Evolutionary conservation across 2,113 vertebrate species (phyloP), one percentile per base, ranked within the genome.

Genomic region (Prietella phreatophila): DNA sequence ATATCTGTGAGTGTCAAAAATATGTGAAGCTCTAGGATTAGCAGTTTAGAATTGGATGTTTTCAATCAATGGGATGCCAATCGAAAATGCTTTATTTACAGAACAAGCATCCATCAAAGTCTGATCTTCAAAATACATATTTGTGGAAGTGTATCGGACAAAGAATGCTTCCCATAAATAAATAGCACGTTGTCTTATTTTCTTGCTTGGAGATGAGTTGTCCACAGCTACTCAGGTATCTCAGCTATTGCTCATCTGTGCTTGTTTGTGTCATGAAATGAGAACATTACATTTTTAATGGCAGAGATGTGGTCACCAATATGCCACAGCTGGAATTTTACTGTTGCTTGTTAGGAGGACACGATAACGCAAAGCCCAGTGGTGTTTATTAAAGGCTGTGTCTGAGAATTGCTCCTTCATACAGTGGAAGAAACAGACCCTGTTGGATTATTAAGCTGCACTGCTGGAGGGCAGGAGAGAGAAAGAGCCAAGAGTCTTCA

Each of bases 331-430:
- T 61, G 50, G 36, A 60, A 17, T 39, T 81, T 65, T 65, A 39
- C 4, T 83, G 56, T 27, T 50, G 25, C 61, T 61, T 30, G 22
- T 9, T 8, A 39, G 55, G 4, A 82, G 63, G 5, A 0, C 8
- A 53, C 14, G 6, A 82, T 55, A 58, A 80, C 10, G 39, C 22
- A 30, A 87, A 63, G 30, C 61, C 60, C 86, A 82, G 63, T 30
- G 47, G 7, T 87, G 78, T 39, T 87, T 36, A 87, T 87, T 84
- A 84, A 53, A 82, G 30, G 10, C 63, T 78, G 78, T 42, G 53
- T 76, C 11, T 69, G 47, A 42, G 50, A 69, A 56, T 71, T 36
- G 63, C 42, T 53, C 58, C 42, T 50, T 17, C 61, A 30, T 67
- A 22, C n/a, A 67, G 42, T 67, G 61, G 55, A 42, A 25, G 25